Evolutionary conservation across 1,140 invertebrate genomes (phyloP), one percentile per base, ranked within the genome.

Genomic region (Drosophila nigrodunni): DNA sequence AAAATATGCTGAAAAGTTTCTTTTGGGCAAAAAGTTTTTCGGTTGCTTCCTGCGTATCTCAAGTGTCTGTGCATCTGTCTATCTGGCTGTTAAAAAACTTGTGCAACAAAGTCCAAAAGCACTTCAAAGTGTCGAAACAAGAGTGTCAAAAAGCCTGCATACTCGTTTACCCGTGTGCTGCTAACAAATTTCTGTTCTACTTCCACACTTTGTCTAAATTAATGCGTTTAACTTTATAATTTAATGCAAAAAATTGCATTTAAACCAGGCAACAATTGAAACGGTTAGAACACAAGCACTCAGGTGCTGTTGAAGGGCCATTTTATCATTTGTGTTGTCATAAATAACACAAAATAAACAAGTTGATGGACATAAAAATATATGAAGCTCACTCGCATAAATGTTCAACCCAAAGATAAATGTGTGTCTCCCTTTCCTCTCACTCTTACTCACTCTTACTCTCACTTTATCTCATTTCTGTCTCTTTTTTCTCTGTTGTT

Each of bases 51-150:
- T 47, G 37, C 76, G 73, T 83, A 83, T 88, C 77, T 61, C 60
- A 70, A 74, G 59, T 74, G 74, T 70, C 69, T 73, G 83, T 77
- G 73, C 75, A 52, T 55, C 64, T 58, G 70, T 74, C 74, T 65
- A 61, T 43, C 59, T 74, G 69, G 9, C 35, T 30, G 35, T n/a
- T n/a, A 13, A 37, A 61, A 82, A 82, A 55, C 52, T 87, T 78
- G 30, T 21, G 55, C 43, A 46, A 39, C 57, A 70, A 66, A 70
- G 54, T 71, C 52, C 49, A 55, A 80, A 80, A 81, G 78, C 72
- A 89, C 85, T 89, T 89, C 78, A 76, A 85, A 89, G 85, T 89
- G 85, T 89, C 85, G 85, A 88, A 89, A 89, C 77, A 80, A 89
- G 78, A 88, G 85, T 88, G 85, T 80, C 83, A 88, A 88, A 88